A percentile compares a stretch with the other conserved stretches of the same genome.
These are phyloP conservation scores for Argyra leucocephala DNA, from an alignment of 2,888 invertebrate species.

Conservation along the genomic window DNA sequence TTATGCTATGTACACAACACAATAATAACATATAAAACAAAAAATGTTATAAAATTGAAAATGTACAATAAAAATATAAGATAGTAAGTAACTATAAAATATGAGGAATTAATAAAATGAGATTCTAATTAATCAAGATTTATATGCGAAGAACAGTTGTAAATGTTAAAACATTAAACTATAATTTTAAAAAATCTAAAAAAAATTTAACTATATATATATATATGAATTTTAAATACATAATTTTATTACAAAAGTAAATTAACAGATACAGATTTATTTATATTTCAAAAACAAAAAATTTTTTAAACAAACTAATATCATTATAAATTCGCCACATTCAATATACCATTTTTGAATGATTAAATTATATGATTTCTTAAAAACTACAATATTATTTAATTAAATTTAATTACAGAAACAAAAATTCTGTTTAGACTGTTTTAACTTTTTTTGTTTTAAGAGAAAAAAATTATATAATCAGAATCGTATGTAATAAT, in stretches of 20 bases:
- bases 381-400: too few relatives aligned
- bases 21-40: not conserved
- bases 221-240: not conserved
- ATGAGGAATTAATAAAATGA: not conserved
- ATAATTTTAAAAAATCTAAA: not conserved
- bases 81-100: not conserved
- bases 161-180: not conserved
- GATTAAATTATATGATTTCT: too few relatives aligned
- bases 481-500: not conserved
- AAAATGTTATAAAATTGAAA: not conserved
- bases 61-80: slow-evolving; percentile 3
- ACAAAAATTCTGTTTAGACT: not conserved
- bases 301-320: too few relatives aligned
- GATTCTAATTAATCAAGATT: not conserved
- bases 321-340: too few relatives aligned
- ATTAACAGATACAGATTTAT: not conserved
- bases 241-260: not conserved
- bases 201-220: not conserved
- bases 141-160: not conserved
- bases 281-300: not conserved
- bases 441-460: not conserved
- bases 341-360: too few relatives aligned
- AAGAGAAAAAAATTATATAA: not conserved
- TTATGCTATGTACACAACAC: not conserved
- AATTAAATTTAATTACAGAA: too few relatives aligned